Percentiles rank a stretch among this genome's conserved stretches.
Evolutionary conservation across 2,113 vertebrate species (phyloP).

Genomic region (Pachycephala philippinensis): DNA sequence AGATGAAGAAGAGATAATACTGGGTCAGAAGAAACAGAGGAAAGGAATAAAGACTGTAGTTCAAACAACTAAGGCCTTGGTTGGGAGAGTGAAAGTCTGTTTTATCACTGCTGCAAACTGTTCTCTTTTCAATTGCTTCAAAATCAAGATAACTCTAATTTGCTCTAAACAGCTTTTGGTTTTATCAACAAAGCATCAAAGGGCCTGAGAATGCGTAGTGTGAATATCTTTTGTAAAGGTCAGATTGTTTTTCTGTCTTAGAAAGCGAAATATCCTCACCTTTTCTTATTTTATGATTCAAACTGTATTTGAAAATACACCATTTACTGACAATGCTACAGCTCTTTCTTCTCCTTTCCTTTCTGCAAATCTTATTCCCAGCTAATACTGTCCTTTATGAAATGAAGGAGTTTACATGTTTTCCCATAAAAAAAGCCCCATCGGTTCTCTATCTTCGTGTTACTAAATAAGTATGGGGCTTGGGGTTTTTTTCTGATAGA

Average conservation of each 20-base stretch:
- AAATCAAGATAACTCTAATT: constrained; percentile 4
- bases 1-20: neutral
- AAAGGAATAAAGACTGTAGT: neutral
- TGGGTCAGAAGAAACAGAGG: neutral
- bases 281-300: neutral
- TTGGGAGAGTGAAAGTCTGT: neutral
- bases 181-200: constrained; percentile 9
- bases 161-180: constrained; percentile 3
- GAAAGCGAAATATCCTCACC: neutral
- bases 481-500: neutral
- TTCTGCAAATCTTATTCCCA: neutral
- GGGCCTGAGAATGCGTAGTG: neutral
- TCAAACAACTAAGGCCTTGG: neutral
- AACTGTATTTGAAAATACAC: neutral
- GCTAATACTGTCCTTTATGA: neutral
- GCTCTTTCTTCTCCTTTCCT: neutral
- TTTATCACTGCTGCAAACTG: neutral
- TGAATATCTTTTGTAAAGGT: neutral
- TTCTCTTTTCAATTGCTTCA: neutral
- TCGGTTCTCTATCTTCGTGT: neutral
- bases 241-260: neutral
- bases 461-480: neutral
- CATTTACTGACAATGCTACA: neutral
- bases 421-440: neutral
- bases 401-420: neutral